Evolutionary conservation across 1,140 invertebrate species (phyloP).

Genomic region (Drosophila simulans): DNA sequence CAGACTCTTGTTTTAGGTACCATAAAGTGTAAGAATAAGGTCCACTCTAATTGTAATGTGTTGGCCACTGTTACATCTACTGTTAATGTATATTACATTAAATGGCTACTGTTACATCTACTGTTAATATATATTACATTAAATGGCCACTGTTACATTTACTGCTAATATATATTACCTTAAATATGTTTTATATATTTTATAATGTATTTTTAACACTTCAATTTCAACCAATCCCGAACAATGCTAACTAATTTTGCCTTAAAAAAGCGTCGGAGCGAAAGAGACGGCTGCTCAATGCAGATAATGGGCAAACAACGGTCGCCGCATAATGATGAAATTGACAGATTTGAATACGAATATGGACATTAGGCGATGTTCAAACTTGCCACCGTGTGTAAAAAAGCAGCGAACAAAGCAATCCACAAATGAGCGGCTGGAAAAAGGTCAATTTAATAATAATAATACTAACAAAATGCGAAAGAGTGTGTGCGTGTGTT

Average conservation of each 20-base stretch:
- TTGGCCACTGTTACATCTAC: no score
- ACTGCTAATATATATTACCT: no score
- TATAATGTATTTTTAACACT: not conserved
- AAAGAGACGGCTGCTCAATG: not conserved
- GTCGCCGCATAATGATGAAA: conserved; percentile 43
- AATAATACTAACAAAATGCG: conserved; percentile 43
- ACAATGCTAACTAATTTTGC: conserved; percentile 73
- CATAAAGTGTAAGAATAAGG: no score
- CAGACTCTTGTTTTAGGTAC: not conserved
- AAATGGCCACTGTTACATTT: no score
- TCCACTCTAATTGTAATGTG: no score
- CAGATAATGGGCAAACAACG: conserved; percentile 45
- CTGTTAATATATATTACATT: no score
- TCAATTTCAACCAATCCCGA: conserved; percentile 24
- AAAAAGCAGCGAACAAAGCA: conserved; percentile 20
- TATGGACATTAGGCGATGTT: conserved; percentile 52
- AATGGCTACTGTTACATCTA: no score
- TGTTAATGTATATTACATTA: no score
- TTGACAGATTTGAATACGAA: conserved; percentile 66
- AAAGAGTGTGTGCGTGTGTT: conserved; percentile 9
- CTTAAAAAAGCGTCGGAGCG: conserved; percentile 48
- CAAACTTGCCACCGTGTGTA: conserved; percentile 50
- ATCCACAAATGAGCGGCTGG: conserved; percentile 35
- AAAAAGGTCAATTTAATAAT: conserved; percentile 82
- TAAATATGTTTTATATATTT: no score